Evolutionary conservation across 2,888 invertebrate genomes (phyloP).

Genomic region (Zaprionus obscuricornis): DNA sequence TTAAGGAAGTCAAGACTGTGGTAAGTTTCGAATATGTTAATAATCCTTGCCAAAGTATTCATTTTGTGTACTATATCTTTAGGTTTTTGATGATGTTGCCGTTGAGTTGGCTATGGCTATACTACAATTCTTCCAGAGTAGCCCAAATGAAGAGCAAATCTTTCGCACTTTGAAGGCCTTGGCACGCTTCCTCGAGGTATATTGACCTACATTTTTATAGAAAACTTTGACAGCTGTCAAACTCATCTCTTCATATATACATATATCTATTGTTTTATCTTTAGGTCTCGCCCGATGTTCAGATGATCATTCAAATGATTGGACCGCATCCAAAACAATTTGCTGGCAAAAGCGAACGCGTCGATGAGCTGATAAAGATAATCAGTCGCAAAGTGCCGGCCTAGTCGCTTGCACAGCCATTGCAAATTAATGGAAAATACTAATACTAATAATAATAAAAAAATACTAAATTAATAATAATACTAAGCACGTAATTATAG

Average conservation of each 20-base stretch:
- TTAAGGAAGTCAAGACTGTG: conserved; percentile 99
- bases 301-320: conserved; percentile 94
- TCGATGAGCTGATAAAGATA: conserved; percentile 91
- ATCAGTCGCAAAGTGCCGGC: conserved; percentile 87
- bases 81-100: conserved; percentile 97
- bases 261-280: conserved; percentile 84
- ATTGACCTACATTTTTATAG: conserved; percentile 59
- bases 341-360: conserved; percentile 90
- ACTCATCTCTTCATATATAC: conserved; percentile 12
- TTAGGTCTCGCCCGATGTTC: conserved; percentile 92
- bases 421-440: too few relatives aligned
- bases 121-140: conserved; percentile 93
- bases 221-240: conserved; percentile 69
- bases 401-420: too few relatives aligned
- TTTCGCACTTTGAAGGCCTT: conserved; percentile 92
- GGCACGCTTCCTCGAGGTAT: conserved; percentile 84
- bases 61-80: too few relatives aligned
- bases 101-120: conserved; percentile 96
- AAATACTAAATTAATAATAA: too few relatives aligned
- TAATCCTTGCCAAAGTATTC: too few relatives aligned
- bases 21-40: conserved; percentile 85
- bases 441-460: too few relatives aligned
- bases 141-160: conserved; percentile 91
- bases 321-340: conserved; percentile 94
- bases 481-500: conserved; percentile 38